A percentile compares a stretch with the other conserved stretches of the same genome.
These are phyloP conservation scores for Silurus asotus DNA, from an alignment of 2,113 vertebrate species.

Conservation along the genomic window DNA sequence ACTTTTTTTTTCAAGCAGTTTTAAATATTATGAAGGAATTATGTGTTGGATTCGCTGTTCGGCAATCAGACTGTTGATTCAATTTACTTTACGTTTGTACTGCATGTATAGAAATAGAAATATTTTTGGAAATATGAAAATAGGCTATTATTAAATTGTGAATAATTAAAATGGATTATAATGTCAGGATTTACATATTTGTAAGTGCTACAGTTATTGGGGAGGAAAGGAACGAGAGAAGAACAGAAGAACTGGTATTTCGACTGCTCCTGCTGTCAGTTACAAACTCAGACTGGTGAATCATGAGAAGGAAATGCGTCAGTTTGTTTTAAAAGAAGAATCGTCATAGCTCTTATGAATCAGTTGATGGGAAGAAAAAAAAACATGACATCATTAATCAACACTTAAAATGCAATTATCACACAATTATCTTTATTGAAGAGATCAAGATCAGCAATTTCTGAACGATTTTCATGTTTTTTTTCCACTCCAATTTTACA, in stretches of 20 bases:
- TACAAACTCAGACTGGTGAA: not conserved
- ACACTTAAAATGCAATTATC: not conserved
- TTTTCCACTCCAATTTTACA: not conserved
- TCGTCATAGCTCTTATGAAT: not conserved
- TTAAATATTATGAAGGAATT: not conserved
- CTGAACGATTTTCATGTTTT: not conserved
- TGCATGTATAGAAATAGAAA: not conserved
- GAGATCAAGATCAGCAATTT: not conserved
- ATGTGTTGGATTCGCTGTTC: not conserved
- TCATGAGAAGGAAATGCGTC: not conserved
- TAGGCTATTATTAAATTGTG: not conserved
- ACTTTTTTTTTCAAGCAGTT: not conserved
- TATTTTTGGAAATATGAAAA: no score
- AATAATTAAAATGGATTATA: not conserved
- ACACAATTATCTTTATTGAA: not conserved
- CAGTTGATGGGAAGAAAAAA: no score
- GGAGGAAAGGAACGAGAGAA: not conserved
- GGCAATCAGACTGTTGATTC: not conserved
- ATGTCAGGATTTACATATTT: not conserved
- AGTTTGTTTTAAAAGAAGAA: no score
- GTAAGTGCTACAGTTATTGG: not conserved
- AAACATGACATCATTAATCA: not conserved
- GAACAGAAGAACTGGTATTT: slow-evolving; percentile 26
- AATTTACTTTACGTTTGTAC: not conserved
- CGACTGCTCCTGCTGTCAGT: not conserved